Evolutionary conservation across 1,140 invertebrate species (phyloP), one percentile per base, ranked within the genome.

Genomic region (Lordiphosa stackelbergi): DNA sequence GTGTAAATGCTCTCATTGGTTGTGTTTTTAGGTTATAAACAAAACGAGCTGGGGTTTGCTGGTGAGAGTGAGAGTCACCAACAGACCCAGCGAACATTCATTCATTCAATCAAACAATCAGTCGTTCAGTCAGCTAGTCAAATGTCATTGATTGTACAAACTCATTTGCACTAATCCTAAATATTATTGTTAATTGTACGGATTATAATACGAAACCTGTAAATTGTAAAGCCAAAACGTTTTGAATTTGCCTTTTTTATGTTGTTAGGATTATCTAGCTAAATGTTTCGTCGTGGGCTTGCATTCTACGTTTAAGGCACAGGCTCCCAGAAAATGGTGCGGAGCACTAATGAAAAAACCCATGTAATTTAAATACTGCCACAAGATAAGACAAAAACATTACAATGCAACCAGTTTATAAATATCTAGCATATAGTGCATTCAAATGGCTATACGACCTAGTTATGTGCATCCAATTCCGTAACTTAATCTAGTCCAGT

Each of bases 11-110:
- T 87, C 86, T 87, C 86, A 87, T 87, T 87, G 86, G 86, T 87
- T 87, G 86, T 87, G 86, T 86, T 87, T 87, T 87, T 87, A 87
- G 85, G 72, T 85, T 85, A 85, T 85, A 81, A 81, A 65, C 68
- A 72, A 85, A 85, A 83, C 46, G 53, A 57, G 72, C 63, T 72
- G 72, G 55, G 49, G 74, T 55, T 49, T 52, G 72, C 56, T 62
- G 41, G 62, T 53, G 72, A 57, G 62, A 49, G 62, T 43, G 37
- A 13, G 45, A 31, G 46, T 16, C 41, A 58, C 55, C 62, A 61
- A 31, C 49, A 63, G 34, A 46, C 59, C 61, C 55, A 19, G 41
- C 66, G 61, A 69, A 62, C 42, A 28, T 54, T 54, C 40, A 54
- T 54, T 73, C 70, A 73, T 48, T 73, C 70, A 61, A 49, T 68